These are phyloP conservation scores for Barypeithes pellucidus DNA, from an alignment of 2,888 invertebrate genomes.

Conservation along the genomic window DNA sequence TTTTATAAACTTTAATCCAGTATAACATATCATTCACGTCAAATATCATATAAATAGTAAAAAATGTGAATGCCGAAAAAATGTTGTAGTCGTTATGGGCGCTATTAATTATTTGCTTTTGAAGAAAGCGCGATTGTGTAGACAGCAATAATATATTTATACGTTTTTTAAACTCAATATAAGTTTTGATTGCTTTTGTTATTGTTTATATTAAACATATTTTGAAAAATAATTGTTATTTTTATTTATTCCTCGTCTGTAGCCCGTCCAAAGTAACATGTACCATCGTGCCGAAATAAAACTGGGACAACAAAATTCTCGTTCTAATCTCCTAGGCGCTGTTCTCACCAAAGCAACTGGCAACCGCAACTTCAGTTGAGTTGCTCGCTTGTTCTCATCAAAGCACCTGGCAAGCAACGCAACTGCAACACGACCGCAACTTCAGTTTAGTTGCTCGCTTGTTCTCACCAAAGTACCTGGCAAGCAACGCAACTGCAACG, in stretches of 20 bases:
- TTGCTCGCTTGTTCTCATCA: no score
- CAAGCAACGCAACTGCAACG: no score
- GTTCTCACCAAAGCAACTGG: no score
- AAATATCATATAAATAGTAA: conserved; percentile 52
- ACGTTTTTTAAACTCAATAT: conserved; percentile 61
- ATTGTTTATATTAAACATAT: conserved; percentile 63
- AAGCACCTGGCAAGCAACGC: no score
- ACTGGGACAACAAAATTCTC: no score
- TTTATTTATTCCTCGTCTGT: conserved; percentile 45
- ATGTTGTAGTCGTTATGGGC: conserved; percentile 43
- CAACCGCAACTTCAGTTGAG: no score
- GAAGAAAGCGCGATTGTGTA: conserved; percentile 60
- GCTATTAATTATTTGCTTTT: conserved; percentile 53
- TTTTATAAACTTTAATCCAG: conserved; percentile 55
- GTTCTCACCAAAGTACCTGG: no score
- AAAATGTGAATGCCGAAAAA: conserved; percentile 37
- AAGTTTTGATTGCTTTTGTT: conserved; percentile 63
- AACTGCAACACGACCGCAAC: no score
- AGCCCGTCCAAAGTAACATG: background rate
- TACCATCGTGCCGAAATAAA: no score
- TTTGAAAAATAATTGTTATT: conserved; percentile 41
- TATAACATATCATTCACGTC: conserved; percentile 61
- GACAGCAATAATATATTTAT: conserved; percentile 67
- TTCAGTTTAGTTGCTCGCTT: no score
- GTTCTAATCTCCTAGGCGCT: no score